Conservation (phyloP, 2,113 vertebrate genomes). For the Maccullochella peelii region DNA sequence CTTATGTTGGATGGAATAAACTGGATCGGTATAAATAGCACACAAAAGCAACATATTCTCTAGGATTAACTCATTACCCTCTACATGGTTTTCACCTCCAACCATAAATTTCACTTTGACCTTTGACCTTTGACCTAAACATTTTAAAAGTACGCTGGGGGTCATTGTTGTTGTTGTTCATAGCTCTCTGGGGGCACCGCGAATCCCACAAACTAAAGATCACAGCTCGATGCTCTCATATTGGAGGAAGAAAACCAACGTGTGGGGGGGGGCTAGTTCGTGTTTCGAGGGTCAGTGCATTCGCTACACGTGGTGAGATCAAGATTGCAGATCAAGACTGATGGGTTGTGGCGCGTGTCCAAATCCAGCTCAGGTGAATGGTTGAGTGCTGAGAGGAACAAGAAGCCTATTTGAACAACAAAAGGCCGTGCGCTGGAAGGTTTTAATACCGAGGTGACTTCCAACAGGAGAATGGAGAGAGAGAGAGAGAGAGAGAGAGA, state of each 20-base stretch:
- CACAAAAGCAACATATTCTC: background rate
- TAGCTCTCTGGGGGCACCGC: background rate
- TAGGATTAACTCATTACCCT: background rate
- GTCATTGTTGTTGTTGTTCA: background rate
- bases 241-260: background rate
- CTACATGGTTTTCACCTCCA: background rate
- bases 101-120: too few species aligned
- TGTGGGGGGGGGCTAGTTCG: background rate
- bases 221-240: constrained; percentile 32
- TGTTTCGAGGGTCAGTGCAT: constrained; percentile 16
- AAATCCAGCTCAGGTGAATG: constrained; percentile 54
- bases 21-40: background rate
- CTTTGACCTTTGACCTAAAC: constrained; percentile 22
- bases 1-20: background rate
- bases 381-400: constrained; percentile 41
- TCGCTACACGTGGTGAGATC: constrained; percentile 11
- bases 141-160: background rate
- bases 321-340: constrained; percentile 49
- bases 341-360: constrained; percentile 36
- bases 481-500: constrained; percentile 26
- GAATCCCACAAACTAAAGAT: constrained; percentile 7
- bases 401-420: constrained; percentile 58
- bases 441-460: constrained; percentile 32
- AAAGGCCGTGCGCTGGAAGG: constrained; percentile 29
- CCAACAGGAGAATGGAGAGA: background rate